A percentile compares a stretch with the other conserved stretches of the same genome.
These are phyloP conservation scores for Ectemnius cavifrons DNA, from an alignment of 2,888 invertebrate species.

Conservation along the genomic window DNA sequence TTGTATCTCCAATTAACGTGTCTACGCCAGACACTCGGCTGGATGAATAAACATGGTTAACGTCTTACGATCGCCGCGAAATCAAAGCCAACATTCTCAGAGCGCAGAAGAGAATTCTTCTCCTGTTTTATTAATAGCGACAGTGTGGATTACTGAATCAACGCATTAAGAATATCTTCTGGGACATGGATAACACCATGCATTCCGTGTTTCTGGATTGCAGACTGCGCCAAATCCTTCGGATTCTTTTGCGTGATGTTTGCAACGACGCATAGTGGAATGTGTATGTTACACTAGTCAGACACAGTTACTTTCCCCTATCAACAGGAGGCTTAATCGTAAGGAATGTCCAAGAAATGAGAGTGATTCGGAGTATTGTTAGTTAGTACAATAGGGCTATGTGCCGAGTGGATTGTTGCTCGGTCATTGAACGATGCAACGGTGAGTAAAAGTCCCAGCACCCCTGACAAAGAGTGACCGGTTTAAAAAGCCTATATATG, in stretches of 20 bases:
- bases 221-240: neutral
- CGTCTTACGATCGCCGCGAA: slow-evolving; percentile 37
- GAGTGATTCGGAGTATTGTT: slow-evolving; percentile 15
- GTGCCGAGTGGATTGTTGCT: slow-evolving; percentile 31
- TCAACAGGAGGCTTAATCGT: too few species aligned
- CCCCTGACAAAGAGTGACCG: slow-evolving; percentile 44
- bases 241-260: neutral
- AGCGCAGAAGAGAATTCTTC: slow-evolving; percentile 14
- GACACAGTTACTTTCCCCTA: too few species aligned
- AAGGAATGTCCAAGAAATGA: neutral
- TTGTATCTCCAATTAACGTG: slow-evolving; percentile 55
- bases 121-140: neutral
- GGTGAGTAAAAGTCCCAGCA: slow-evolving; percentile 37
- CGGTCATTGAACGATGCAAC: slow-evolving; percentile 48
- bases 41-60: slow-evolving; percentile 36
- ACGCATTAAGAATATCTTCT: neutral
- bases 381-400: slow-evolving; percentile 8
- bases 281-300: neutral
- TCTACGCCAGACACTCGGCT: slow-evolving; percentile 23
- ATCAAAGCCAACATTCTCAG: slow-evolving; percentile 31
- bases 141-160: neutral
- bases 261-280: neutral
- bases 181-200: neutral
- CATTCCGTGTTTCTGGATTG: neutral
- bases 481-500: slow-evolving; percentile 49